Conservation (phyloP, 2,113 vertebrate species). For the Gobius niger region DNA sequence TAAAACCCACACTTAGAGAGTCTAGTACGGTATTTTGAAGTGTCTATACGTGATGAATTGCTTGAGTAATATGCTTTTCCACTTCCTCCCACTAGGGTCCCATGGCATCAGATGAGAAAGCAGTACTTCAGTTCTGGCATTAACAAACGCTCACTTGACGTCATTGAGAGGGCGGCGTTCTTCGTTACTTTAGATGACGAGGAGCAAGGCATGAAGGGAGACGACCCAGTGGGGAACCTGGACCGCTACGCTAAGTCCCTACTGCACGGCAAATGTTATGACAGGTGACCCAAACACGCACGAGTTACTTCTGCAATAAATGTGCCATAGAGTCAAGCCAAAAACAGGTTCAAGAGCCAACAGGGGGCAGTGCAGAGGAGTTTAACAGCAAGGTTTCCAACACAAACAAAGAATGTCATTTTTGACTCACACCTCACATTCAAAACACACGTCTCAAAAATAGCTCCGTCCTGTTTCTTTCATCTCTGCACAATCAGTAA, state of each 20-base stretch:
- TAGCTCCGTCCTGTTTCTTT: no score
- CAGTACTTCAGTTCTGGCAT: slow-evolving; percentile 74
- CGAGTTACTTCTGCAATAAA: no score
- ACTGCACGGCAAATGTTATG: slow-evolving; percentile 85
- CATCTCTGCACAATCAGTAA: no score
- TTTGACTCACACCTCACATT: no score
- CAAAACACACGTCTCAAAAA: no score
- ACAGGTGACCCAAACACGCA: slow-evolving; percentile 73
- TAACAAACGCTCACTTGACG: slow-evolving; percentile 77
- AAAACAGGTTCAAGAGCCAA: no score
- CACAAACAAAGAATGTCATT: no score
- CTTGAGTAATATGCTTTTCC: background rate
- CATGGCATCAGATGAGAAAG: slow-evolving; percentile 80
- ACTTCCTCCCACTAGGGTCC: slow-evolving; percentile 62
- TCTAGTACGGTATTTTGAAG: no score
- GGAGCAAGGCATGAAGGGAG: slow-evolving; percentile 80
- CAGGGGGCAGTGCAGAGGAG: no score
- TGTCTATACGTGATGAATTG: background rate
- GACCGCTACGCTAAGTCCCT: slow-evolving; percentile 84
- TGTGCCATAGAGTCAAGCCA: no score
- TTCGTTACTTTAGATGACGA: slow-evolving; percentile 83
- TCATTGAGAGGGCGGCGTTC: slow-evolving; percentile 85
- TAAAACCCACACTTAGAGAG: no score
- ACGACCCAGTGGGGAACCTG: slow-evolving; percentile 77
- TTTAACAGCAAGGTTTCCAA: no score